Conservation (phyloP, 2,888 invertebrate species). For the Drosophila borborema region DNA sequence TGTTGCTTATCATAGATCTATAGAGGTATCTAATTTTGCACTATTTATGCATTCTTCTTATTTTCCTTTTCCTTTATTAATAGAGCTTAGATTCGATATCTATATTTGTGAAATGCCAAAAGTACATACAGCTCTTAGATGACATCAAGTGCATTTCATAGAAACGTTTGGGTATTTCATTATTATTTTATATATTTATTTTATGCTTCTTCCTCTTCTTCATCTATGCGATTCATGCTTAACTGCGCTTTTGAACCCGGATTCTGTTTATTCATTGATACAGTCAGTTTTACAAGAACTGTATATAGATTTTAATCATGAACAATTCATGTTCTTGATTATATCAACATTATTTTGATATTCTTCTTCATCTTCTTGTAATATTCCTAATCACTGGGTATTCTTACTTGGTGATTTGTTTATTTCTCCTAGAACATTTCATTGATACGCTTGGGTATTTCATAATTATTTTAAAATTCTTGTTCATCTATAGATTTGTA, state of each 20-base stretch:
- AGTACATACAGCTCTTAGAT: neutral
- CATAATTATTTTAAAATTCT: neutral
- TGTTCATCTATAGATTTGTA: neutral
- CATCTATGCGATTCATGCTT: neutral
- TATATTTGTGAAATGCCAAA: neutral
- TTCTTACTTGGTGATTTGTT: neutral
- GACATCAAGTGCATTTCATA: neutral
- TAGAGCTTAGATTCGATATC: neutral
- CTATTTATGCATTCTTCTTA: neutral
- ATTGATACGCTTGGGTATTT: neutral
- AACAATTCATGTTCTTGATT: neutral
- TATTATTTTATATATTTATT: neutral
- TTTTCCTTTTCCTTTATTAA: neutral
- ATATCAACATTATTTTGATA: neutral
- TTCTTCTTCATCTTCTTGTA: neutral
- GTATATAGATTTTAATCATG: neutral
- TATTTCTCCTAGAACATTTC: neutral
- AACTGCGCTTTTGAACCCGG: neutral
- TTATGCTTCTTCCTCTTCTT: neutral
- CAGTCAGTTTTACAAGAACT: neutral
- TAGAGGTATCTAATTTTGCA: too few species aligned
- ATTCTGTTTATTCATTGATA: neutral
- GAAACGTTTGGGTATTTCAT: neutral
- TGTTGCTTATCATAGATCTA: too few species aligned
- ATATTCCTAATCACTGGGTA: conserved; percentile 3